Base-by-base conservation (phyloP, 2,113 vertebrate species). In the Apus apus region DNA sequence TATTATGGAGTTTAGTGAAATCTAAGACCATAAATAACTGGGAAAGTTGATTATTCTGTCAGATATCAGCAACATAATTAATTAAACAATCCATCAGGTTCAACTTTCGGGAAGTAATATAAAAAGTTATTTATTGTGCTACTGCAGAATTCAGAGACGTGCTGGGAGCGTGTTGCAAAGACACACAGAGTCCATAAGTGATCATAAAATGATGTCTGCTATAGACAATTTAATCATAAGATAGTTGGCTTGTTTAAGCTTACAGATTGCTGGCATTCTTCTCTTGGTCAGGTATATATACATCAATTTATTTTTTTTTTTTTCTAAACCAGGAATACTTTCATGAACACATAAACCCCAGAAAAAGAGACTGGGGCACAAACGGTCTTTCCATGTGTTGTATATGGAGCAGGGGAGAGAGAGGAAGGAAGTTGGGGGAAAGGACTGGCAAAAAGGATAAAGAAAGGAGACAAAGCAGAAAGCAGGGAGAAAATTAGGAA, bases 1-100 rank as follows among this genome's bases (percentile, higher is more conserved):
- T 78, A 26, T 95, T 74, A 74, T 54, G 81, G 53, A 93, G 93
- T 11, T 94, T 83, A 93, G 95, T 90, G 96, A 96, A 97, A 93
- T 72, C 53, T 58, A 92, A 94, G 87, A 83, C 86, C 73, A 62
- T 96, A 96, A 97, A 97, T 96, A 97, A 96, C 90, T 25, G 57
- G 84, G 76, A 87, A 94, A 70, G 84, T 88, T 95, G 93, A 83
- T 91, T 94, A 78, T 93, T 90, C 82, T 94, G 95, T 90, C 95
- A 95, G 78, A 77, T 95, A 95, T 89, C 96, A 96, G 87, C 92
- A 85, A 77, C 48, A 68, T 80, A 93, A 94, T 94, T 95, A 93
- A 96, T 97, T 94, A 77, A 96, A 85, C 82, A 82, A 87, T 70
- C 78, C 66, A 87, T 93, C 83, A 74, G 82, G 64, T 64, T 93